Evolutionary conservation across 2,797 vertebrate genomes (phyloP), one percentile per base, ranked within the genome.

Genomic region (Coranthus polyacanthus): DNA sequence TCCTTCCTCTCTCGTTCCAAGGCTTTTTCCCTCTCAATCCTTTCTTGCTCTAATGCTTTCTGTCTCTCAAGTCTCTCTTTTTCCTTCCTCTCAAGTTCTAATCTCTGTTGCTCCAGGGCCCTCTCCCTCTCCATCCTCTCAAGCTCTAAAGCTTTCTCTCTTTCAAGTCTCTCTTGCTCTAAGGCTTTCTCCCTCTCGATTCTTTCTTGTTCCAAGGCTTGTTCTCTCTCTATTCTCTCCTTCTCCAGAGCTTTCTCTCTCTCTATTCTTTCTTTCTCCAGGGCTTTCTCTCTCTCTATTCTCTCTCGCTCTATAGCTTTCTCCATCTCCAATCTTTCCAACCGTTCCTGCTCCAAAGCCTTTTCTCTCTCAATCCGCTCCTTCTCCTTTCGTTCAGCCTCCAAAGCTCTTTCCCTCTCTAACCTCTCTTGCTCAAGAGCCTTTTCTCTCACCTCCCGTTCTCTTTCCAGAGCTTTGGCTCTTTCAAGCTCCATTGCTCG

Each of bases 401-500:
- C 80, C 12, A 75, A 44, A 62, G 68, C 74, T 38, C 53, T 69
- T 47, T 84, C 69, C 38, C 49, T 74, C 32, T 88, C 84, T 18
- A 83, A 24, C 17, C 53, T 78, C 46, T 76, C 79, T 50, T 61
- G 75, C 61, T 88, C 85, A 5, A 84, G 57, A 47, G 78, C 68
- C 24, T 56, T 72, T 26, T 87, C 78, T 44, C 57, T 71, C 46
- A 76, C 74, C 43, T 72, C 38, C 24, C 65, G 63, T 51, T 85
- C 80, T 13, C 45, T 60, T 34, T 88, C 80, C 66, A 78, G 56
- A 42, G 72, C 82, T 32, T 16, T 75, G 11, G 64, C 60, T 66
- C 54, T 74, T 66, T 90, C 85, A 6, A 75, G 49, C 41, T 81
- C 78, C 73, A 43, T 84, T 4, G 68, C 90, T 71, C 64, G 83